A percentile compares a stretch with the other conserved stretches of the same genome.
Conservation (phyloP, 2,113 vertebrate genomes). For the Pachypanchax playfairii region DNA sequence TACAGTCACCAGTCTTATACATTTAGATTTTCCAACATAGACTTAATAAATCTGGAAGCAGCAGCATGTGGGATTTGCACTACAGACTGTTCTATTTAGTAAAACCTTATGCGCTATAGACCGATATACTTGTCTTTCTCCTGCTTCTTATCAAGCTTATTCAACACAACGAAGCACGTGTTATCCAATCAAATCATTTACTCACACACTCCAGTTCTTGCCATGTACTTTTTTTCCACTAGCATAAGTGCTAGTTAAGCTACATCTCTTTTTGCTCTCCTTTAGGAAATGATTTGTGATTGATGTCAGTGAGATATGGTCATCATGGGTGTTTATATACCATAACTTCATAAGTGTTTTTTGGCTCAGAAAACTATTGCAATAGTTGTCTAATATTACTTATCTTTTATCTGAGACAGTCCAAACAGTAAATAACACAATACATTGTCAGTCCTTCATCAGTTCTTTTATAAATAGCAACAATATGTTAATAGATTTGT, state of each 20-base stretch:
- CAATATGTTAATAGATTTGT: not conserved
- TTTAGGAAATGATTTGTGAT: not conserved
- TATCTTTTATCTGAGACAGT: not conserved
- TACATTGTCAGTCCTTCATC: not conserved
- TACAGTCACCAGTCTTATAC: too few species aligned
- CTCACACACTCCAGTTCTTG: not conserved
- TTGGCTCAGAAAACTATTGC: not conserved
- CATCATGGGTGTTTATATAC: not conserved
- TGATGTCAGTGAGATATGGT: not conserved
- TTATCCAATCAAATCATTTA: not conserved
- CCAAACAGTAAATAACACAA: not conserved
- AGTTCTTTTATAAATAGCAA: too few species aligned
- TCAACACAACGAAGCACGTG: not conserved
- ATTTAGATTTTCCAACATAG: too few species aligned
- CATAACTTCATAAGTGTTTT: not conserved
- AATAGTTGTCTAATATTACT: rapidly evolving
- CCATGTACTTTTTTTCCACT: not conserved
- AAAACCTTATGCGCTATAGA: not conserved
- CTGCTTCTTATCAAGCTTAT: not conserved
- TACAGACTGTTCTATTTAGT: not conserved
- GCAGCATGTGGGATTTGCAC: not conserved
- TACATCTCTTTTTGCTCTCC: not conserved
- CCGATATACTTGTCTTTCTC: not conserved
- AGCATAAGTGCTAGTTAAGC: not conserved
- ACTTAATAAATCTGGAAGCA: too few species aligned